A percentile compares a stretch with the other conserved stretches of the same genome.
Conservation (phyloP, 2,888 invertebrate genomes). For the Hololepta plana region DNA sequence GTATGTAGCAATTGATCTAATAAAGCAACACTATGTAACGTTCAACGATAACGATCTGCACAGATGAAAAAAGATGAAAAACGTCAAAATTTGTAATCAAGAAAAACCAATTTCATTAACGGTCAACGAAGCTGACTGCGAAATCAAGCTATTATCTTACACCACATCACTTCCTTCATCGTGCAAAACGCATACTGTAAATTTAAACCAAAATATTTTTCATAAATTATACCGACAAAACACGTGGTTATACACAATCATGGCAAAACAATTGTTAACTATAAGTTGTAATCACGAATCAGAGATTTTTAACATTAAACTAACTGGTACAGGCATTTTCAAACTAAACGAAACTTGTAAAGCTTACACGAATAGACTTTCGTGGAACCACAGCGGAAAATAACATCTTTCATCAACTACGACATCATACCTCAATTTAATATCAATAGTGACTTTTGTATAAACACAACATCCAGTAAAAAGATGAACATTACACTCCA, state of each 20-base stretch:
- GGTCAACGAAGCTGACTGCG: not conserved
- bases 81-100: conserved; percentile 1
- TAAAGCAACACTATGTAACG: conserved; percentile 1
- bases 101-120: not conserved
- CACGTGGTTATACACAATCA: not conserved
- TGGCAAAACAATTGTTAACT: not conserved
- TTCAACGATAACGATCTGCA: not conserved
- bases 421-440: not conserved
- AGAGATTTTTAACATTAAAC: not conserved
- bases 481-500: not conserved
- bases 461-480: not conserved
- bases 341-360: not conserved
- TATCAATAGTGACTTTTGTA: not conserved
- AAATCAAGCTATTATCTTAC: not conserved
- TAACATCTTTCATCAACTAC: not conserved
- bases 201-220: not conserved
- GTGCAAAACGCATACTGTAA: not conserved
- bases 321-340: conserved; percentile 1
- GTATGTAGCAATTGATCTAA: not conserved
- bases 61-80: not conserved
- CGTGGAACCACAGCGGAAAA: not conserved
- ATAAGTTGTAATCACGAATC: not conserved
- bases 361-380: not conserved
- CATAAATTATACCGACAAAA: not conserved
- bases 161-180: not conserved